Base-by-base conservation (phyloP, 2,797 vertebrate genomes). In the Melanotaenia maccullochi region DNA sequence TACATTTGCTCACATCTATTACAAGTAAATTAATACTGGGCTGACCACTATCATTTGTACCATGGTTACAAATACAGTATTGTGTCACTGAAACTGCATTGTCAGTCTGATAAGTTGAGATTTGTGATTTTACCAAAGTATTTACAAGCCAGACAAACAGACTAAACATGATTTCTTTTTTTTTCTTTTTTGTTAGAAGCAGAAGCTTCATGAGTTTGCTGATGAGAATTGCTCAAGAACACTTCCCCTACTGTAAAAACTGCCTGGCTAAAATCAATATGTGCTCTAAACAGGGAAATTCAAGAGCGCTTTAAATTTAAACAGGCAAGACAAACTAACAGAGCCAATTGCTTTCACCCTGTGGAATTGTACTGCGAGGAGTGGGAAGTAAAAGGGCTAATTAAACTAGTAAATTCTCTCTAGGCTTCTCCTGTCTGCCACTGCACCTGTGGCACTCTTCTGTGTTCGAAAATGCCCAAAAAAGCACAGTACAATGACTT, bases 341-440 rank as follows among this genome's bases (percentile, higher is more conserved):
- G 87, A 89, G 85, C 84, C 87, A 88, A 93, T 91, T 91, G 89
- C 85, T 88, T 81, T 78, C 82, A 88, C 85, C 90, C 81, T 71
- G 84, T 87, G 79, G 80, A 90, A 88, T 88, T 78, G 76, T 44
- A 82, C 86, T 86, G 81, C 73, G 35, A 90, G 87, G 92, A 91
- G 71, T 40, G 49, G 66, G 69, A 65, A 78, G 78, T 84, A 84
- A 87, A 89, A 88, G 64, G 77, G 73, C 81, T 91, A 92, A 93
- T 93, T 93, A 89, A 91, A 91, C 75, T 81, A 77, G 82, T 91
- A 92, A 90, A 91, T 93, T 92, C 84, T 89, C 88, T 78, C n/a
- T 51, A 74, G 78, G 83, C 80, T 38, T 88, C 71, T 71, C 61
- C 65, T 71, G 75, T 84, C 74, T 2, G 13, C 71, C 71, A 47